phyloP scores from a whole-genome alignment of 1,140 invertebrate species.

The Mylabris phalerata region DNA sequence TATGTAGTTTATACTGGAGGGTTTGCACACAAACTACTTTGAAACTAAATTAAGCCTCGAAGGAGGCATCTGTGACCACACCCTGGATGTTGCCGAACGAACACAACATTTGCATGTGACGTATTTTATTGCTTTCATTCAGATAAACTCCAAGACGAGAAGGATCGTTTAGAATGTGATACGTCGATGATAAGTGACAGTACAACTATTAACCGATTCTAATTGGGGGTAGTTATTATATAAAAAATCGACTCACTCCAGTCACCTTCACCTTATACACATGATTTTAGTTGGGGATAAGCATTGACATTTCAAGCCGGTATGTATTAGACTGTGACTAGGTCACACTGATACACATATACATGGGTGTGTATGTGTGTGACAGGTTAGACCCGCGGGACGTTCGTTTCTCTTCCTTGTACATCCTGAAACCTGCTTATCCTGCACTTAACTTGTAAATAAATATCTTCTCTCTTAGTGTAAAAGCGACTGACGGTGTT shows the following conservation, averaged over 20 bases:
- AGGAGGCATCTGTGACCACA: constrained; percentile 44
- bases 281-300: constrained; percentile 15
- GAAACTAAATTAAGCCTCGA: constrained; percentile 43
- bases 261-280: neutral
- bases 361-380: neutral
- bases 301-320: constrained; percentile 32
- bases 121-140: constrained; percentile 42
- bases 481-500: neutral
- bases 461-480: constrained; percentile 3
- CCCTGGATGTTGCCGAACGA: constrained; percentile 34
- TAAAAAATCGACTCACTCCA: constrained; percentile 2
- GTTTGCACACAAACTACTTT: constrained; percentile 38
- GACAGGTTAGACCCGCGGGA: constrained; percentile 20
- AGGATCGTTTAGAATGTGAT: constrained; percentile 16
- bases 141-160: constrained; percentile 33
- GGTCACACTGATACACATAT: constrained; percentile 3
- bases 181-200: neutral
- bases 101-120: constrained; percentile 42
- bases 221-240: neutral
- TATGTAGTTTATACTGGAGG: constrained; percentile 35
- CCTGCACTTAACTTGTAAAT: constrained; percentile 8
- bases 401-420: constrained; percentile 7
- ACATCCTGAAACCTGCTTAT: constrained; percentile 1
- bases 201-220: neutral
- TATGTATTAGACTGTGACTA: constrained; percentile 29